A percentile compares a stretch with the other conserved stretches of the same genome.
phyloP scores from a whole-genome alignment of 2,797 vertebrate species.

The Lagorchestes hirsutus region DNA sequence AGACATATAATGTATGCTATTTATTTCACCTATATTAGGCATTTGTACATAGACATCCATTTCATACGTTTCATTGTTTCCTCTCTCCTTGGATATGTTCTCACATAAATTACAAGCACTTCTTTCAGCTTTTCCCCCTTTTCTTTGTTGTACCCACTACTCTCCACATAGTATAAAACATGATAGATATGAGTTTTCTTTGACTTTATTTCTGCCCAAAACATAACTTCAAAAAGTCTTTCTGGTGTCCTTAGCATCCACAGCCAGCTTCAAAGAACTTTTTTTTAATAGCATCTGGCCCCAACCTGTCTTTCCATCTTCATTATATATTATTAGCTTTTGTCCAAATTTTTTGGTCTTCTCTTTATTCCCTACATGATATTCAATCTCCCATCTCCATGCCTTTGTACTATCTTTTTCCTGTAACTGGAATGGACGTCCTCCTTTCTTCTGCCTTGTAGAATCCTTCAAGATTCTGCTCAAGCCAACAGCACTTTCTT shows the following conservation, averaged over 20 bases:
- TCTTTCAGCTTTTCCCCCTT: too few relatives aligned
- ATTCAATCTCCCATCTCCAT: background rate
- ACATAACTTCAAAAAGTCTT: background rate
- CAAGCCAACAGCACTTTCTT: too few relatives aligned
- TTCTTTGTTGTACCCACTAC: background rate
- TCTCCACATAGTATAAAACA: background rate
- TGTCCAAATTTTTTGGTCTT: background rate
- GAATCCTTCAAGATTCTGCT: background rate
- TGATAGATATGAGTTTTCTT: background rate
- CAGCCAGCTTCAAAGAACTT: background rate
- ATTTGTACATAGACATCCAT: background rate
- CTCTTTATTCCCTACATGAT: background rate
- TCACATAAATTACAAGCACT: background rate
- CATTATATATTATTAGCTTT: too few relatives aligned
- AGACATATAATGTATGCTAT: background rate
- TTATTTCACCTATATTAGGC: background rate
- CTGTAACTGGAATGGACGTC: background rate
- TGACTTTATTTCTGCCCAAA: background rate
- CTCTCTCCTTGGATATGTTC: background rate
- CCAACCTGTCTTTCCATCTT: too few relatives aligned
- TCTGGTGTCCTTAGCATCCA: background rate
- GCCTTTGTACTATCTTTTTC: background rate
- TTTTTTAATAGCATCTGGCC: too few relatives aligned
- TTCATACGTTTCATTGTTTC: background rate
- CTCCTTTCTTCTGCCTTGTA: background rate